Evolutionary conservation across 1,140 invertebrate genomes (phyloP).

Genomic region (Lepidurus arcticus): DNA sequence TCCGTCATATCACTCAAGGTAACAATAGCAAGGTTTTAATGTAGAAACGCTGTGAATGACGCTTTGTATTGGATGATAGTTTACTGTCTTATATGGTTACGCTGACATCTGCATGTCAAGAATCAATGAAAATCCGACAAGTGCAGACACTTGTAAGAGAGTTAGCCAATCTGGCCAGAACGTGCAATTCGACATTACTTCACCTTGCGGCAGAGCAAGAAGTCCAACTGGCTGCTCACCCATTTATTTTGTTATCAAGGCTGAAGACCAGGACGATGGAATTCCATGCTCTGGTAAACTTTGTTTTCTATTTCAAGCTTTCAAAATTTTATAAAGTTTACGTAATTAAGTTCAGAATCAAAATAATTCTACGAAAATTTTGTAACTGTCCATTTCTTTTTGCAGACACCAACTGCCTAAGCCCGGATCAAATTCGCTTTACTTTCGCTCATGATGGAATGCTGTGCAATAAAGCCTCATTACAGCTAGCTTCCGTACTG

Average conservation of each 20-base stretch:
- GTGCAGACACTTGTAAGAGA: background rate
- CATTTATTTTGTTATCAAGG: background rate
- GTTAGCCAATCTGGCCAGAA: background rate
- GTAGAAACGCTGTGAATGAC: too few relatives aligned
- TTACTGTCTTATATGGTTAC: background rate
- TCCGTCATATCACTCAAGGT: slow-evolving; percentile 24
- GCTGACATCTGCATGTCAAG: background rate
- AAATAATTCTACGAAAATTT: background rate
- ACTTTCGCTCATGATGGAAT: slow-evolving; percentile 30
- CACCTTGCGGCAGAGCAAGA: background rate
- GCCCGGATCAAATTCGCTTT: slow-evolving; percentile 34
- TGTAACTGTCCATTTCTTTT: background rate
- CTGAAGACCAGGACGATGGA: slow-evolving; percentile 11
- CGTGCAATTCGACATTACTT: background rate
- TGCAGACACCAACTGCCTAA: slow-evolving; percentile 31
- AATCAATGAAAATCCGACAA: background rate
- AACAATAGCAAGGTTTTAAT: background rate
- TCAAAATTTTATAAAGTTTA: background rate
- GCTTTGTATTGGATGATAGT: background rate
- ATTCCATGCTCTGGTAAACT: slow-evolving; percentile 47
- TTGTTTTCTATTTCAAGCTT: background rate
- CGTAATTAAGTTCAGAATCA: background rate
- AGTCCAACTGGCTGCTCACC: background rate
- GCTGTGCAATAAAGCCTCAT: slow-evolving; percentile 29
- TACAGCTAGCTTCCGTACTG: slow-evolving; percentile 13